Base-by-base conservation (phyloP, 1,140 invertebrate genomes). In the Saxidomus purpurata region DNA sequence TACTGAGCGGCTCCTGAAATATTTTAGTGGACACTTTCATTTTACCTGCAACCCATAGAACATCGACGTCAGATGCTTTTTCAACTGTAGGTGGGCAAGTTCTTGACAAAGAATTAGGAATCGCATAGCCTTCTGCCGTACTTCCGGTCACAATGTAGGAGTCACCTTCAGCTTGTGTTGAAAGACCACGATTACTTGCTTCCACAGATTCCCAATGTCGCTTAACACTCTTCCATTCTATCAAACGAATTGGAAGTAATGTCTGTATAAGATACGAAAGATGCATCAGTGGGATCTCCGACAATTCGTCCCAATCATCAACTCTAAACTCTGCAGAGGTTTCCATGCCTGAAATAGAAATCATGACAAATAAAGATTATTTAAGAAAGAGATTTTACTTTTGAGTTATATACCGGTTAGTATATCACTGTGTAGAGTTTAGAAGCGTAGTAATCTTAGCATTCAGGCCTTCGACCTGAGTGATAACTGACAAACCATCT, bases 211-310 rank as follows among this genome's bases (percentile, higher is more conserved):
- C 80, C 40, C 67, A 82, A 47, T 82, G 80, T n/a, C 55, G 55
- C 34, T 38, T 61, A 0, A 82, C 80, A 25, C 28, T 67, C 31
- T 82, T 67, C 80, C 80, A 82, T 0, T n/a, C 80, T 25, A 82
- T 43, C 28, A 82, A n/a, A 2, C 80, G 80, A 17, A 82, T 25
- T 0, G 80, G 80, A 9, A 82, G 59, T 15, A 82, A 25, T 13
- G 49, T 67, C 80, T 82, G 80, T 0, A 82, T 82, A 22, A 82
- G 28, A 31, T 82, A 82, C 22, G 80, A 61, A 17, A 82, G 36
- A 43, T 82, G 80, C 36, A 82, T 61, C 52, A 38, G 6, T 2
- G 80, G 52, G 0, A 22, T 82, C 13, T 82, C 52, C 9, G 80
- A 82, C 34, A 63, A 19, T 0, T 40, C 80, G 31, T 82, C 80